Base-by-base conservation (phyloP, 2,797 vertebrate genomes). In the Triplophysa bombifrons region DNA sequence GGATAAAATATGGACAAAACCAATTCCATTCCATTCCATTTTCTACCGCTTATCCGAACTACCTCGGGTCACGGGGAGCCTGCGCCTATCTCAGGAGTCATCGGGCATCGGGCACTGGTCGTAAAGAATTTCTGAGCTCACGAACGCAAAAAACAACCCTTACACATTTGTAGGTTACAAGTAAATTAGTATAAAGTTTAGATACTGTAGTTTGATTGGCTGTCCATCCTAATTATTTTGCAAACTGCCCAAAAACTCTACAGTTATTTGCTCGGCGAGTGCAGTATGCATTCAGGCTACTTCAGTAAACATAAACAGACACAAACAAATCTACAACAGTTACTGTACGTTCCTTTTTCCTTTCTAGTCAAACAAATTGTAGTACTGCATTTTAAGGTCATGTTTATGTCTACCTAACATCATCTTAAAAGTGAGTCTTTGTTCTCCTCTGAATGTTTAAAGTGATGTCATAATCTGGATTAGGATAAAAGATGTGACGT, bases 311-410 rank as follows among this genome's bases (percentile, higher is more conserved):
- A 38, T 38, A 41, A 41, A 46, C 44, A 46, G 44, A 46, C 1
- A 46, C 10, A 46, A 87, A 86, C 84, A 70, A 82, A 85, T 30
- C 50, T 50, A 3, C 13, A 48, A 13, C 46, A 41, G 41, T 11
- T 41, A 41, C 41, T 41, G 41, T 14, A 48, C 13, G 13, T 13
- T 51, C 10, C 38, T 27, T 74, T 25, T 64, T 55, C 14, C 58
- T 72, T 34, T 22, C 48, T n/a, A 20, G 20, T 46, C 34, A 17
- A 70, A 66, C 68, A 73, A 38, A 74, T 75, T 75, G 72, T 51
- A 25, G 44, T 19, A 66, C 72, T 79, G 27, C 67, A 71, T 25
- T n/a, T 64, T 58, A 19, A 60, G 17, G 12, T 75, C 58, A 67
- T 69, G 76, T 74, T 69, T 61, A 72, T 65, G n/a, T 78, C 63